Conservation (phyloP, 92 coral and sea anemone genomes). For the Epizoanthus illoricatus region DNA sequence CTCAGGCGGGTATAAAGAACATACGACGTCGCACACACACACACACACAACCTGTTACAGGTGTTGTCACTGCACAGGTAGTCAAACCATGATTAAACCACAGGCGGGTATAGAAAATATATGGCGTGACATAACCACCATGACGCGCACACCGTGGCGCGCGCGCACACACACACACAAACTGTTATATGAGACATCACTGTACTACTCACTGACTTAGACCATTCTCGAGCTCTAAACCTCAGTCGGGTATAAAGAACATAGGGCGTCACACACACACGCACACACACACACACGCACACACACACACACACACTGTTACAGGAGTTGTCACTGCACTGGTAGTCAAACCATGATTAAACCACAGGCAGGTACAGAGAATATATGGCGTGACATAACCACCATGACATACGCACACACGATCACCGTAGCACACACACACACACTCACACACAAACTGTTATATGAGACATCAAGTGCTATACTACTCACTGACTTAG, state of each 20-base stretch:
- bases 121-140: no score
- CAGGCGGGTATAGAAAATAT: conserved; percentile 91
- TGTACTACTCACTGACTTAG: neutral
- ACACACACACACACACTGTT: neutral
- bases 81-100: neutral
- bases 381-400: conserved; percentile 91
- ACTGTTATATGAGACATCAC: neutral
- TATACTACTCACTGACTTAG: neutral
- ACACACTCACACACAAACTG: neutral
- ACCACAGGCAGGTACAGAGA: conserved; percentile 81
- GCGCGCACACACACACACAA: neutral
- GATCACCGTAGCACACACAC: no score
- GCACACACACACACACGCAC: no score
- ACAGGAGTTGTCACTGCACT: no score
- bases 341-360: neutral
- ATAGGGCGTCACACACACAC: conserved; percentile 81
- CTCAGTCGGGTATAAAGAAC: conserved; percentile 83
- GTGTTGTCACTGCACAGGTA: no score
- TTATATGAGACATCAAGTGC: no score
- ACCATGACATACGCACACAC: no score
- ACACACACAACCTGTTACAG: neutral
- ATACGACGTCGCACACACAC: conserved; percentile 64
- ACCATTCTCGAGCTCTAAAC: neutral
- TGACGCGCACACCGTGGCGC: no score
- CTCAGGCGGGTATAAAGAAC: conserved; percentile 84